Base-by-base conservation (phyloP, 2,797 vertebrate genomes). In the Anguilla marmorata region DNA sequence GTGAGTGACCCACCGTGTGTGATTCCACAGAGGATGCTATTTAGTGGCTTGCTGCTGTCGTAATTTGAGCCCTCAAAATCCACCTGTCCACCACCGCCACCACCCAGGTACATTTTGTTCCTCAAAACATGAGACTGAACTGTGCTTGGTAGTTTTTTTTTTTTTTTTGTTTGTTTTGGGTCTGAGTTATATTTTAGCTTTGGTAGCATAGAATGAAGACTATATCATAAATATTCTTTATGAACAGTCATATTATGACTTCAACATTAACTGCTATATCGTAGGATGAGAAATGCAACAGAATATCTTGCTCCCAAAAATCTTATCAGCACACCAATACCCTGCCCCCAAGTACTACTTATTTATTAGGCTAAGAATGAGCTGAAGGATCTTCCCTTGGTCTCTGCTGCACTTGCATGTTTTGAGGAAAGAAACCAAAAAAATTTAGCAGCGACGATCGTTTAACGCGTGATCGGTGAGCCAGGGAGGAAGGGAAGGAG, bases 391-490 rank as follows among this genome's bases (percentile, higher is more conserved):
- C 6, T 69, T 58, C 56, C 16, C 14, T n/a, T 69, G 63, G n/a
- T 69, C 24, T 69, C 63, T 69, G 63, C 1, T 69, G 63, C 3
- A 37, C 14, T 52, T 14, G 1, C 14, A 1, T 7, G n/a, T 56
- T 56, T 56, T 30, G n/a, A 30, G 45, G 63, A 30, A 4, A 12
- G 63, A 11, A 56, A 72, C 45, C 87, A 84, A 89, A 87, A 91
- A 90, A 88, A 89, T 88, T 85, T 69, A 69, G 2, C n/a, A 89
- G 86, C 89, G 79, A 86, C 88, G 88, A 89, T 87, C 89, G 88
- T 90, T 84, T 45, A 88, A 88, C 87, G 14, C 33, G 4, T 89
- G 89, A 91, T 89, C 89, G 88, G 91, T 89, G 90, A 91, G 90
- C 90, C 91, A 91, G 89, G 80, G 87, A 16, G 85, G 58, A 76